phyloP scores from a whole-genome alignment of 2,888 invertebrate genomes.

The Drosophila flavopinicola region DNA sequence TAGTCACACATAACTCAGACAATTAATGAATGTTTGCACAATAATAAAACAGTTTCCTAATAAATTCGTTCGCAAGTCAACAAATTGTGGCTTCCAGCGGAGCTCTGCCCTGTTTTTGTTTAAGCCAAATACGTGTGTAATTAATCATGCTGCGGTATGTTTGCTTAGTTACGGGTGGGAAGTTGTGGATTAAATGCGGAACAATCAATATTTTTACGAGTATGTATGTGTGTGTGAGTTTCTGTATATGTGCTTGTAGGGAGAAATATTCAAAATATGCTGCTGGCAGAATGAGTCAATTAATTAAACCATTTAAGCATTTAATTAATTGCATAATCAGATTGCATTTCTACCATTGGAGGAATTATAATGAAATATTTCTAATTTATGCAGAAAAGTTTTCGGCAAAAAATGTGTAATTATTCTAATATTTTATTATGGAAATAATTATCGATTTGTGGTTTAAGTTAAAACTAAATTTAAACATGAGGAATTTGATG shows the following conservation, averaged over 20 bases:
- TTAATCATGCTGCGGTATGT: conserved; percentile 22
- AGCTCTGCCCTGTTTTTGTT: neutral
- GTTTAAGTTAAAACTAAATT: too few relatives aligned
- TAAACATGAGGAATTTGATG: neutral
- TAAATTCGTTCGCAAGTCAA: conserved; percentile 18
- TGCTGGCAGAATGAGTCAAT: conserved; percentile 9
- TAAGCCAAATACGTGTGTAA: conserved; percentile 14
- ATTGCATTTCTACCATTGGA: neutral
- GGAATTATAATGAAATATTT: neutral
- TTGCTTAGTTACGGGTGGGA: neutral
- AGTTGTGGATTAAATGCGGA: neutral
- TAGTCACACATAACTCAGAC: neutral
- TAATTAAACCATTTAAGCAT: conserved; percentile 26
- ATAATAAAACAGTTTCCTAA: conserved; percentile 9
- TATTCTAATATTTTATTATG: too few relatives aligned
- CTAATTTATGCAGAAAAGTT: neutral
- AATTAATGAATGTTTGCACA: conserved; percentile 16
- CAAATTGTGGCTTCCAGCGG: conserved; percentile 9
- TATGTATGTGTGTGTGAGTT: neutral
- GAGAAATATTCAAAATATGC: neutral
- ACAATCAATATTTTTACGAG: conserved; percentile 27
- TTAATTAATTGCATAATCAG: conserved; percentile 17
- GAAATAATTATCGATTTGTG: too few relatives aligned
- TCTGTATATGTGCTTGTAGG: neutral
- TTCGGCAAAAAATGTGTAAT: too few relatives aligned